These are phyloP conservation scores for Sebastes iracundus DNA, from an alignment of 2,797 vertebrate species.

Conservation along the genomic window DNA sequence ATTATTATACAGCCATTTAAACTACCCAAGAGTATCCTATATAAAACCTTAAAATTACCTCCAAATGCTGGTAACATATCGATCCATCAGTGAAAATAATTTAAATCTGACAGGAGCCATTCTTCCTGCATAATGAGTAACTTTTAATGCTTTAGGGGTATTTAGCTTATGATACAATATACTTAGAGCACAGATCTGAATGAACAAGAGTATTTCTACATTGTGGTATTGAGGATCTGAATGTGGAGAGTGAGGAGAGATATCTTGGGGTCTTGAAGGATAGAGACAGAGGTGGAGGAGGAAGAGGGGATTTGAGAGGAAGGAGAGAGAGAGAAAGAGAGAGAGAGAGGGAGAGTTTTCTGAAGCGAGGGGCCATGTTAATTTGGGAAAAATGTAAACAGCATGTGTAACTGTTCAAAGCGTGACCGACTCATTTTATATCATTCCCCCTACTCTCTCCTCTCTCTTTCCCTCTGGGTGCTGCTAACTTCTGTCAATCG, in stretches of 20 bases:
- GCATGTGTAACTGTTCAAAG: conserved; percentile 91
- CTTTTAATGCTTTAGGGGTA: neutral
- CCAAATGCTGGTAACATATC: neutral
- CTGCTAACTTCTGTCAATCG: conserved; percentile 81
- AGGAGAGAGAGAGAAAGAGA: conserved; percentile 51
- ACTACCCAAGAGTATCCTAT: rapidly evolving
- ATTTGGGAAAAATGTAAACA: conserved; percentile 92
- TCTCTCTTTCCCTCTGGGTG: conserved; percentile 79
- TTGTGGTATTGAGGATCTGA: neutral
- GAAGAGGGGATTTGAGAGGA: conserved; percentile 56
- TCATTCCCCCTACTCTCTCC: conserved; percentile 77
- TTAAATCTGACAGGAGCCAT: neutral
- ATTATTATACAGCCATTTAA: neutral
- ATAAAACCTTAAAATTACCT: neutral
- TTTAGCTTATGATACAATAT: neutral
- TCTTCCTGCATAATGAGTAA: too few species aligned
- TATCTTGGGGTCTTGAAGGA: conserved; percentile 41
- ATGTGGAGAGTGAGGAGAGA: conserved; percentile 31
- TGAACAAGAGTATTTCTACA: neutral
- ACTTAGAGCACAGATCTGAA: neutral
- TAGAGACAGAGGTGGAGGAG: conserved; percentile 41
- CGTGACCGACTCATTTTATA: conserved; percentile 90
- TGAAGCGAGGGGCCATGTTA: conserved; percentile 88
- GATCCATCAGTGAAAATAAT: neutral
- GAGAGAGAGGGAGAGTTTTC: conserved; percentile 66